Evolutionary conservation across 2,797 vertebrate species (phyloP), one percentile per base, ranked within the genome.

Genomic region (Poecilia picta): DNA sequence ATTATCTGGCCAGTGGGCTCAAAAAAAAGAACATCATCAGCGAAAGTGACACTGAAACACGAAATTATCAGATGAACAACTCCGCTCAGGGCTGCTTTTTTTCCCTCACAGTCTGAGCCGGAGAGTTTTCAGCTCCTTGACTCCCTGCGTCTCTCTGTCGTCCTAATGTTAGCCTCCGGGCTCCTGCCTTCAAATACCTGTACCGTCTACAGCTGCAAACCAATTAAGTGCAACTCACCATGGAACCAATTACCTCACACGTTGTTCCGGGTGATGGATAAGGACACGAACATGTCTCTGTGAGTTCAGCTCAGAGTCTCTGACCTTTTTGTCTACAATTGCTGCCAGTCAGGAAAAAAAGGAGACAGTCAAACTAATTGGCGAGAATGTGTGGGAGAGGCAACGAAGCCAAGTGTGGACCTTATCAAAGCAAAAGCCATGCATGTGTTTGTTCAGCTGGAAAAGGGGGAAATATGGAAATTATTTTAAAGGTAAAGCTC

Each of bases 171-270:
- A 76, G 59, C 72, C 72, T 87, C 45, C 11, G 2, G 82, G 84
- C 79, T 79, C 1, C 39, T 72, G 81, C 77, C 79, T 87, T 88
- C 43, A 86, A 85, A 88, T 88, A 92, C 91, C 87, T 90, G 86
- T 4, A 1, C 79, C 83, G 78, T 88, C 85, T 92, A 93, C 93
- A 93, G 91, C 88, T 88, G 76, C 84, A 76, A 88, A 75, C 88
- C 92, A 94, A 94, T 95, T 94, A 94, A 86, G 80, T 79, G 28
- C 81, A 83, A 88, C 86, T 90, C 91, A 88, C 88, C 68, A 46
- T 57, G 59, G 88, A 90, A 84, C 90, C 94, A 93, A 94, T 95
- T 94, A 95, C 57, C 46, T 74, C 79, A 86, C 85, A 85, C 64
- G 82, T 90, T 90, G 88, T 79, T 89, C 82, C 62, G 73, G 73